Evolutionary conservation across 1,140 invertebrate genomes (phyloP).

Genomic region (Caenorhabditis latens): DNA sequence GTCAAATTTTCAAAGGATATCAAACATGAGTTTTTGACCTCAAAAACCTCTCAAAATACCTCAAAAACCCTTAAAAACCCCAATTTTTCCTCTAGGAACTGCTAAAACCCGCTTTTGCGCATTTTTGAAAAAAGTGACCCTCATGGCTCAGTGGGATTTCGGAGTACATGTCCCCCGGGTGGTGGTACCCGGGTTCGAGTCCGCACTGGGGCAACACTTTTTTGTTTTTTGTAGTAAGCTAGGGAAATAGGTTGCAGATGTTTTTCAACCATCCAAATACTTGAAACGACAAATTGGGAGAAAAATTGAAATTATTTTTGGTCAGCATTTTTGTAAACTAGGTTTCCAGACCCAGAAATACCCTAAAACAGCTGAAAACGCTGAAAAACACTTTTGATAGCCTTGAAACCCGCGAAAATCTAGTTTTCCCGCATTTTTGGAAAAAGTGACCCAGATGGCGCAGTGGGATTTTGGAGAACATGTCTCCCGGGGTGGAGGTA

Average conservation of each 20-base stretch:
- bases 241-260: neutral
- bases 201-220: neutral
- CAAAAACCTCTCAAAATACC: neutral
- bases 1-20: no score
- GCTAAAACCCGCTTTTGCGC: neutral
- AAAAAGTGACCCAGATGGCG: neutral
- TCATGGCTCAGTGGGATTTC: neutral
- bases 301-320: no score
- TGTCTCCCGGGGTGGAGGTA: neutral
- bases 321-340: no score
- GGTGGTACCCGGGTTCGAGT: neutral
- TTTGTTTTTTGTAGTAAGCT: neutral
- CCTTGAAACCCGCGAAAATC: neutral
- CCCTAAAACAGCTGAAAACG: no score
- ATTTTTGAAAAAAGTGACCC: neutral
- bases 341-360: no score
- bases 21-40: no score
- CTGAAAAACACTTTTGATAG: neutral
- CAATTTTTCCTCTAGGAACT: neutral
- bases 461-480: neutral
- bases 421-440: neutral
- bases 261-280: no score
- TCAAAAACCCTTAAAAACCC: neutral
- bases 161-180: neutral
- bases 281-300: no score